phyloP scores from a whole-genome alignment of 1,140 invertebrate species.

The Pseudachorutes palmiensis region DNA sequence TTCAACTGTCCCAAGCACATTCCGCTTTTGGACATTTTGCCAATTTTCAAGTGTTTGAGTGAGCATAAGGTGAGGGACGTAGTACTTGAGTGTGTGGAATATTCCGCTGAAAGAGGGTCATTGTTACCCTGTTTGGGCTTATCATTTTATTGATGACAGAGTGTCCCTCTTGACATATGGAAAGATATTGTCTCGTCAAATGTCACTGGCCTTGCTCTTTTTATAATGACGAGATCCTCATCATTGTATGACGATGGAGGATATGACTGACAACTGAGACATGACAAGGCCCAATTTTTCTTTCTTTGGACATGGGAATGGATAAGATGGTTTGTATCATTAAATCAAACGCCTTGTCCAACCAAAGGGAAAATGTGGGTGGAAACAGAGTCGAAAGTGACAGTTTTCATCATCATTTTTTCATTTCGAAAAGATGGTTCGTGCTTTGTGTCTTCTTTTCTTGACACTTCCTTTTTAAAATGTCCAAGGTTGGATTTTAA shows the following conservation, averaged over 20 bases:
- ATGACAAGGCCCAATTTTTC: slow-evolving; percentile 6
- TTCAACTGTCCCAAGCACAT: too few relatives aligned
- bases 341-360: not conserved
- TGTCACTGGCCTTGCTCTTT: not conserved
- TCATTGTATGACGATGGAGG: not conserved
- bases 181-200: too few relatives aligned
- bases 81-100: too few relatives aligned
- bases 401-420: slow-evolving; percentile 5
- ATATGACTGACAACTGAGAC: not conserved
- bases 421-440: not conserved
- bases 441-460: not conserved
- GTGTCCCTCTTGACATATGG: too few relatives aligned
- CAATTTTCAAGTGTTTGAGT: too few relatives aligned
- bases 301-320: not conserved
- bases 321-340: not conserved
- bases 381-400: not conserved
- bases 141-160: too few relatives aligned
- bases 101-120: too few relatives aligned
- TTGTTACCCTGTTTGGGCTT: too few relatives aligned
- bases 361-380: not conserved
- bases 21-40: too few relatives aligned
- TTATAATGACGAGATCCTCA: not conserved
- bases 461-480: not conserved
- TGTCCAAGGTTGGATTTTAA: not conserved
- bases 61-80: too few relatives aligned